Evolutionary conservation across 1,140 invertebrate species (phyloP), one percentile per base, ranked within the genome.

Genomic region (Ceratitis capitata): DNA sequence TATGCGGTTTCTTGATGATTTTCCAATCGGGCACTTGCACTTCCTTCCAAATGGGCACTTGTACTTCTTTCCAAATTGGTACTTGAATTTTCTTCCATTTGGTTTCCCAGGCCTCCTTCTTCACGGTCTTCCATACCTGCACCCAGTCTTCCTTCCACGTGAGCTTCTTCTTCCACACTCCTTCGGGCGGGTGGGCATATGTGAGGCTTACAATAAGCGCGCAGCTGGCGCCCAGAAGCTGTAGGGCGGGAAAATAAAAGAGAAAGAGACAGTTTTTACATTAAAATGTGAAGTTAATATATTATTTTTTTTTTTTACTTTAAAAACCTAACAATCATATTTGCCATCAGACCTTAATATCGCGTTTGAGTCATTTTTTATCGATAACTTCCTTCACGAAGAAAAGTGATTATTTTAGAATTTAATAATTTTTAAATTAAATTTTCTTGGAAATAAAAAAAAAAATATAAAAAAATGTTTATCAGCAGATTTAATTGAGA

Each of bases 71-170:
- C 94, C 94, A 95, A 85, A 94, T 92, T 78, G 94, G 94, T 1
- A 95, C 93, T 90, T 94, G 92, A 84, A 94, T 93, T 84, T 95
- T 94, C 90, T 93, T 93, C 93, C 93, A 93, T 86, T 93, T 91
- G 7, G 92, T 92, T 88, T 93, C 92, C 88, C 94, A 94, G 92
- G 94, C 95, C 88, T 96, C 93, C 89, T 96, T 96, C 90, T 96
- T 96, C 78, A 95, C 93, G 0, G 94, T 95, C 89, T 95, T 94
- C 95, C 95, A 96, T 12, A 94, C 94, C 86, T 95, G 93, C 6
- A 94, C 93, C 94, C 94, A 96, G 69, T 96, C 95, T 84, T 94
- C 94, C 90, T 95, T 95, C 96, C 95, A 96, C 85, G 94, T 94
- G 49, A 96, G 92, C 91, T 96, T 96, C 92, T 96, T 96, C 87